Base-by-base conservation (phyloP, 2,888 invertebrate genomes). In the Agriopis marginaria region DNA sequence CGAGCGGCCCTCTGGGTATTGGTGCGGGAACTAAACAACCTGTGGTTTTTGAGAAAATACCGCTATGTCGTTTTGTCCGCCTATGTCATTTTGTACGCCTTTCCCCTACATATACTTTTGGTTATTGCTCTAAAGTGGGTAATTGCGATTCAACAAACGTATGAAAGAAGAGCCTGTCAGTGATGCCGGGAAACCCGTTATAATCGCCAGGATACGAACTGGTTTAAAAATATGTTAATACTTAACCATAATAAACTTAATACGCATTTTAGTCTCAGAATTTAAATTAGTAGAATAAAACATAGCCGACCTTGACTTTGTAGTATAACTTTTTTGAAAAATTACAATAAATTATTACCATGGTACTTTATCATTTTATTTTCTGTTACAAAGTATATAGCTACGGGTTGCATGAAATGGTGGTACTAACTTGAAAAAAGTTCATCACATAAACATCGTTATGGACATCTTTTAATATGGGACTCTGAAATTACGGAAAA, bases 191-290 rank as follows among this genome's bases (percentile, higher is more conserved):
- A 72, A 71, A 75, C 58, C 71, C 69, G 69, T 62, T 71, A 64
- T 63, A 44, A 58, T 61, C 12, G 67, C 63, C 66, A 75, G 71
- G 73, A 72, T 66, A 65, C 56, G 45, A 60, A 73, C 75, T 60
- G 60, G 73, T 72, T 72, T 44, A 59, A 32, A 39, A 54, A 68
- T 64, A 63, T 42, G 50, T 66, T 11, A 45, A 63, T 58, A 45
- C 9, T 42, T 58, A 42, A 9, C 3, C 7, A 50, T 10, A 42
- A 40, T n/a, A n/a, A n/a, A 47, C 14, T 44, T 49, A 58, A 49
- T 45, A 42, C 51, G 51, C 32, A 51, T 23, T 58, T 55, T 53
- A 40, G 12, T 50, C 39, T 49, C 11, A 11, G 39, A 49, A 49
- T 60, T 60, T 50, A 49, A 49, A 50, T 39, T 60, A 50, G 14